Evolutionary conservation across 2,888 invertebrate genomes (phyloP).

Genomic region (Didymodactylos carnosus): DNA sequence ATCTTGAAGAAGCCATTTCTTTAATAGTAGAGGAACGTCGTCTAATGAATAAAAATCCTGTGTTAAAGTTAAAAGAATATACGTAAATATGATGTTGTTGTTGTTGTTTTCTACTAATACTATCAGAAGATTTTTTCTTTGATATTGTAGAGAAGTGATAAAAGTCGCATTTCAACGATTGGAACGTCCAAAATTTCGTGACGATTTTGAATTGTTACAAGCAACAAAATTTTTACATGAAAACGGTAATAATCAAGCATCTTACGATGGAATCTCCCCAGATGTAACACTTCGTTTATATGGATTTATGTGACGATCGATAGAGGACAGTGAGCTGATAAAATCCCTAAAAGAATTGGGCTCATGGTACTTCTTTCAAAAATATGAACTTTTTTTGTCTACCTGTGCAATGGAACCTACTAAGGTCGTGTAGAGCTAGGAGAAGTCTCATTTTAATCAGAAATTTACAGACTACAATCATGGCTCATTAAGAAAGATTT

Average conservation of each 20-base stretch:
- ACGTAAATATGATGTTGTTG: too few relatives aligned
- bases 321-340: too few relatives aligned
- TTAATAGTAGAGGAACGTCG: slow-evolving; percentile 44
- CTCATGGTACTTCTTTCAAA: too few relatives aligned
- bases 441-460: too few relatives aligned
- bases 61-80: slow-evolving; percentile 33
- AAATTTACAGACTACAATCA: too few relatives aligned
- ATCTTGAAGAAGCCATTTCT: slow-evolving; percentile 77
- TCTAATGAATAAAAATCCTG: slow-evolving; percentile 20
- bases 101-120: not conserved
- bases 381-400: too few relatives aligned
- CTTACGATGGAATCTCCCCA: slow-evolving; percentile 2
- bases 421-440: too few relatives aligned
- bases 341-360: too few relatives aligned
- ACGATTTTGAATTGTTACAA: slow-evolving; percentile 69
- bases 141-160: slow-evolving; percentile 18
- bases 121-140: not conserved
- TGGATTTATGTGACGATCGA: too few relatives aligned
- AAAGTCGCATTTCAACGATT: slow-evolving; percentile 45
- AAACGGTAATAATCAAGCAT: slow-evolving; percentile 52
- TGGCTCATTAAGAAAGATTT: too few relatives aligned
- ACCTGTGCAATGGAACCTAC: too few relatives aligned
- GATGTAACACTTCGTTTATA: too few relatives aligned
- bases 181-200: slow-evolving; percentile 55
- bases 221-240: slow-evolving; percentile 92